Evolutionary conservation across 2,113 vertebrate species (phyloP), one percentile per base, ranked within the genome.

Genomic region (Paralichthys olivaceus): DNA sequence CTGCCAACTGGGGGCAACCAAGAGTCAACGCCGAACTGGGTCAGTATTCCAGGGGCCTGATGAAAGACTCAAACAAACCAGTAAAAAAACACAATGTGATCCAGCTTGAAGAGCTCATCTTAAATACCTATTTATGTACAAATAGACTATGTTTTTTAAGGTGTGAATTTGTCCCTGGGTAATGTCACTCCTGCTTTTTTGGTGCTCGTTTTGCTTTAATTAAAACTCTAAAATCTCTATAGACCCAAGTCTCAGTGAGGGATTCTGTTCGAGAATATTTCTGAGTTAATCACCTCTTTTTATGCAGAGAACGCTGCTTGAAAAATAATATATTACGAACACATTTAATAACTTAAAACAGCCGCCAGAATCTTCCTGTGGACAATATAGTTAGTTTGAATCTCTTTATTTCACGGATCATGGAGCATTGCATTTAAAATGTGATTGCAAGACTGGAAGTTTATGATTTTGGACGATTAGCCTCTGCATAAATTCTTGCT

Each of bases 391-490:
- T 6, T 19, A 62, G 59, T n/a, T 73, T 28, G 62, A 71, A 67
- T n/a, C 7, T 11, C 37, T 34, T 19, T 68, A 62, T 82, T 55
- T 68, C 79, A 54, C 66, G 79, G 53, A 77, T 67, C 67, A 57
- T 45, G 71, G 58, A 29, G 19, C 68, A 34, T 11, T 79, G 69
- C 37, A 61, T 63, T 69, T 66, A 1, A 40, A 40, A 40, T 40
- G 37, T 14, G 62, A 77, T 76, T 12, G 43, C 65, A 70, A 29
- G 23, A 57, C 34, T 23, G 45, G 75, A 79, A 51, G 70, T 77
- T 69, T 26, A 56, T 69, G 68, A 80, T 80, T 84, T 66, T 32
- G 69, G 63, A 66, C 63, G 85, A 87, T 84, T 86, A 71, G 79
- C 72, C 0, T 67, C 69, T 54, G 70, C 83, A 89, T 72, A 77